These are phyloP conservation scores for Epinephelus fuscoguttatus DNA, from an alignment of 2,113 vertebrate genomes.

Conservation along the genomic window DNA sequence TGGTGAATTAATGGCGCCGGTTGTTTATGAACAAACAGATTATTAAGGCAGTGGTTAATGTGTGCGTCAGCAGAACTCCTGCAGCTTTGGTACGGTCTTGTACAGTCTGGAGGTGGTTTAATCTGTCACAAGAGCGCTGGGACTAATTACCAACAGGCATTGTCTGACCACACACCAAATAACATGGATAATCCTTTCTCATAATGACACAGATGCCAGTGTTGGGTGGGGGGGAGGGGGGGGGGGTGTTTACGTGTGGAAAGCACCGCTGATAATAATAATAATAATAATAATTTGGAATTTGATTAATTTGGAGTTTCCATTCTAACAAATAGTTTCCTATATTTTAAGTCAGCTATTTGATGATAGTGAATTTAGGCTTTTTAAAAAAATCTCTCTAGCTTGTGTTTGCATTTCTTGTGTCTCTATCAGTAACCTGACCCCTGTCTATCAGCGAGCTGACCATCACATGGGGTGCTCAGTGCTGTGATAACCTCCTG, in stretches of 20 bases:
- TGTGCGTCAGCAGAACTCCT: conserved; percentile 67
- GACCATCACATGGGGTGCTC: conserved; percentile 23
- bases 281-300: background rate
- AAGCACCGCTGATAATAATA: background rate
- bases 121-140: conserved; percentile 59
- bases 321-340: background rate
- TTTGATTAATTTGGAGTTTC: conserved; percentile 12
- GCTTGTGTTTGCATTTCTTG: conserved; percentile 54
- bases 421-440: conserved; percentile 58
- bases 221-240: background rate
- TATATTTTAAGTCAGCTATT: background rate
- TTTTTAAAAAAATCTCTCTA: background rate
- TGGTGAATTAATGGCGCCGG: conserved; percentile 31
- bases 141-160: conserved; percentile 64
- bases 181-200: conserved; percentile 50
- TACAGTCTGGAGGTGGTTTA: conserved; percentile 65
- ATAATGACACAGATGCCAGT: conserved; percentile 33
- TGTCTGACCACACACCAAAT: conserved; percentile 57
- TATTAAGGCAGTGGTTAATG: conserved; percentile 41
- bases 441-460: conserved; percentile 42
- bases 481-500: conserved; percentile 68
- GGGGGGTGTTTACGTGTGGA: conserved; percentile 13
- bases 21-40: conserved; percentile 50
- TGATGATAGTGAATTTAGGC: background rate
- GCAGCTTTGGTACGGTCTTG: conserved; percentile 64